Evolutionary conservation across 2,113 vertebrate genomes (phyloP), one percentile per base, ranked within the genome.

Genomic region (Ageneiosus marmoratus): DNA sequence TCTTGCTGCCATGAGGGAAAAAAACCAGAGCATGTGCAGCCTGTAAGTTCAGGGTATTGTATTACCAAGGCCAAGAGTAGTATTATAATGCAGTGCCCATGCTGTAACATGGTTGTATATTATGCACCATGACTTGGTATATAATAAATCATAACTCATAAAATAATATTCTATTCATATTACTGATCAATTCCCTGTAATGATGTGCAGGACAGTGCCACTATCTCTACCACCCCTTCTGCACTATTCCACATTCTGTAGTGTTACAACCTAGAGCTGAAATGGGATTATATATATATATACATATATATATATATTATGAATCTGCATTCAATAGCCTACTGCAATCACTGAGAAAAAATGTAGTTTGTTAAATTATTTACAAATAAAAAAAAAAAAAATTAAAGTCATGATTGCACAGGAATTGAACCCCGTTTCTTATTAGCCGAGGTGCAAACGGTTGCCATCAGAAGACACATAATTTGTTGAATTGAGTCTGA

Each of bases 31-130:
- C 70, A 51, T 53, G 70, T 16, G 32, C 37, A 20, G 24, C 58
- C 29, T 77, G 32, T 76, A 58, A 76, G 73, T 29, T 53, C 48
- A 55, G 72, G 18, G 81, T 63, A 72, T 65, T 67, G 22, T 65
- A 63, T 75, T 32, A 44, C 65, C 37, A 4, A 58, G 34, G n/a
- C 53, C 51, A 8, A 58, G 75, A 41, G 63, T 55, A 32, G 79
- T 5, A 37, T 50, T 44, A 58, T 60, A 48, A 8, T 10, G 44
- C 12, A 5, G 11, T 15, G 6, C 46, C 58, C 29, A 27, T 12
- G 24, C 10, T 20, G 8, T 69, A 46, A 46, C 67, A 46, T 11
- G 1, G 4, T 20, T 4, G 10, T 24, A 44, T 12, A 44, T 6
- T 29, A 22, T 11, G 8, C 22, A 37, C 63, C 32, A 46, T n/a